Conservation (phyloP, 2,888 invertebrate species). For the Thelaira solivaga region DNA sequence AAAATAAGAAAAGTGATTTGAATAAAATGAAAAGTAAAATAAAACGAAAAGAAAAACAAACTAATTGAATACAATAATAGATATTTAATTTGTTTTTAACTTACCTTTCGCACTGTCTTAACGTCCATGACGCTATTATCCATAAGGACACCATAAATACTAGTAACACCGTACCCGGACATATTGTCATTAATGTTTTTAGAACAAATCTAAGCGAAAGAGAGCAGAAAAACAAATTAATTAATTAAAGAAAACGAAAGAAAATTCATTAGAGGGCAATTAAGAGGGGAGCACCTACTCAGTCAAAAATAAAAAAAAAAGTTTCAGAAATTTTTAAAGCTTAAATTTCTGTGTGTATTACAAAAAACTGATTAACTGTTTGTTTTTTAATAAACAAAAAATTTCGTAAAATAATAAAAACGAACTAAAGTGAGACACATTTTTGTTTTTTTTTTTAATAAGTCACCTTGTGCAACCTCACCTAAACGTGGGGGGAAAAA, state of each 20-base stretch:
- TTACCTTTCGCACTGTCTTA: slow-evolving; percentile 99
- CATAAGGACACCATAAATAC: slow-evolving; percentile 99
- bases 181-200: slow-evolving; percentile 99
- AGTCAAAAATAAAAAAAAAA: too few relatives aligned
- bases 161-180: slow-evolving; percentile 97
- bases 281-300: too few relatives aligned
- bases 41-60: slow-evolving; percentile 12
- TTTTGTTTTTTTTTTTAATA: too few relatives aligned
- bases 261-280: neutral
- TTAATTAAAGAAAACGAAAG: neutral
- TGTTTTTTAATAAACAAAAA: too few relatives aligned
- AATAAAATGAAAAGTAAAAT: slow-evolving; percentile 23
- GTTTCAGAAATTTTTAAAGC: too few relatives aligned
- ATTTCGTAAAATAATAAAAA: too few relatives aligned
- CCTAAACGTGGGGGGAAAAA: too few relatives aligned
- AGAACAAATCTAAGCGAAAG: slow-evolving; percentile 87
- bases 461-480: too few relatives aligned
- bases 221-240: neutral
- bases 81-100: slow-evolving; percentile 65
- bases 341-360: too few relatives aligned
- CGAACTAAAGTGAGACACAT: too few relatives aligned
- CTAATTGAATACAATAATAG: slow-evolving; percentile 31
- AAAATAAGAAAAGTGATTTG: slow-evolving; percentile 40
- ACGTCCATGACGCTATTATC: slow-evolving; percentile 99
- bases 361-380: too few relatives aligned